phyloP scores from a whole-genome alignment of 2,888 invertebrate genomes.

The Entomobrya multifasciata region DNA sequence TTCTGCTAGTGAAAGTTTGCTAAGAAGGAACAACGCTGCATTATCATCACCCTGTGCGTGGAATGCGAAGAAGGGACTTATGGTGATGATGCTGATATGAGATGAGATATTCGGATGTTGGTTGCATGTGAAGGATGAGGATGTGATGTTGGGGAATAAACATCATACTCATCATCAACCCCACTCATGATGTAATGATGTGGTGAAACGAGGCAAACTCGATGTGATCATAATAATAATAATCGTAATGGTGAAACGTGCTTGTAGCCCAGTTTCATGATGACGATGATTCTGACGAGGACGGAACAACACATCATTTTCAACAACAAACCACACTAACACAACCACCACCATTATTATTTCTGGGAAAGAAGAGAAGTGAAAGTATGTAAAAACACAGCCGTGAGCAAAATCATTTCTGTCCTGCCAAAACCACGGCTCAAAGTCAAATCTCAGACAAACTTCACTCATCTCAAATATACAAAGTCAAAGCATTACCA shows the following conservation, averaged over 20 bases:
- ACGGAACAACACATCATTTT: conserved; percentile 42
- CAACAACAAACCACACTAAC: conserved; percentile 10
- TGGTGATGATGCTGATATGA: conserved; percentile 19
- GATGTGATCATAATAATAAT: conserved; percentile 60
- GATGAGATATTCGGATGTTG: conserved; percentile 1
- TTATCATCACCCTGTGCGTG: background rate
- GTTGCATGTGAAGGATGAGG: background rate
- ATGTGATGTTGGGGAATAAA: conserved; percentile 13
- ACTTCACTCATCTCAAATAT: background rate
- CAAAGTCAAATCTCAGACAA: background rate
- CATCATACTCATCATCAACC: background rate
- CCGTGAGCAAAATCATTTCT: conserved; percentile 21
- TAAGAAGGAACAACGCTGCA: background rate
- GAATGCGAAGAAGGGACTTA: conserved; percentile 3
- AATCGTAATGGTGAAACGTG: conserved; percentile 60
- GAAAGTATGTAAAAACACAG: conserved; percentile 30
- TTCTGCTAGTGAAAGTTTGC: background rate
- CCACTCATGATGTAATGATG: conserved; percentile 57
- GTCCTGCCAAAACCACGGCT: conserved; percentile 4
- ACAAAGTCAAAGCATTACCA: background rate
- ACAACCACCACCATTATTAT: background rate
- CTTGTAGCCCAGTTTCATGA: conserved; percentile 33
- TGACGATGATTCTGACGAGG: background rate
- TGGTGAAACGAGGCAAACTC: conserved; percentile 62
- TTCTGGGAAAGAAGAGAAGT: background rate